phyloP scores from a whole-genome alignment of 1,140 invertebrate species.

The Drosophila tristis region DNA sequence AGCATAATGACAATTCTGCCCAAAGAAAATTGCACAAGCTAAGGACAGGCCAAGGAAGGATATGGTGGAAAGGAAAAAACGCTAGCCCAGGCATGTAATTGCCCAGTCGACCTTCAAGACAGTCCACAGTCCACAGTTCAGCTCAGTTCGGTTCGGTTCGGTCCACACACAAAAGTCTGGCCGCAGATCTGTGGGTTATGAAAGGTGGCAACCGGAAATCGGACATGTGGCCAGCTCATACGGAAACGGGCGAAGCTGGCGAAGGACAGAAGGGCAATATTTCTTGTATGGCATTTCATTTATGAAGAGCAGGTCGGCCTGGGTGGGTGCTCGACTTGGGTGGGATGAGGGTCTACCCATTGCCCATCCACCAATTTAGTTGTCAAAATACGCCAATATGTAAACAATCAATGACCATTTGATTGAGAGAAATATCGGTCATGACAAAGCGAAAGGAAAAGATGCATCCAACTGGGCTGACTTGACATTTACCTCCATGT shows the following conservation, averaged over 20 bases:
- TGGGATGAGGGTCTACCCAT: constrained; percentile 29
- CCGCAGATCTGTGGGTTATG: constrained; percentile 69
- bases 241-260: constrained; percentile 32
- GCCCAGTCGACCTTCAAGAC: constrained; percentile 68
- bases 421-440: constrained; percentile 39
- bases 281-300: constrained; percentile 67
- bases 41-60: constrained; percentile 56
- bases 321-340: constrained; percentile 42
- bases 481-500: constrained; percentile 77
- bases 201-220: constrained; percentile 68
- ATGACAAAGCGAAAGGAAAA: constrained; percentile 45
- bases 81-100: constrained; percentile 61
- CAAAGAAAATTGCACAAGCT: constrained; percentile 69
- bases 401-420: constrained; percentile 73
- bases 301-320: constrained; percentile 51
- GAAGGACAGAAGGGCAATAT: too few relatives aligned
- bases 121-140: constrained; percentile 33
- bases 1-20: constrained; percentile 46
- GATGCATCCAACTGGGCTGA: constrained; percentile 52
- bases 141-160: constrained; percentile 21
- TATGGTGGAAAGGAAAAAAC: constrained; percentile 21
- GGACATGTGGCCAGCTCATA: constrained; percentile 71
- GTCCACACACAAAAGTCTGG: constrained; percentile 52
- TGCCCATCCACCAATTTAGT: constrained; percentile 63
- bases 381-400: constrained; percentile 77